Evolutionary conservation across 1,140 invertebrate species (phyloP).

Genomic region (Hetaerina americana): DNA sequence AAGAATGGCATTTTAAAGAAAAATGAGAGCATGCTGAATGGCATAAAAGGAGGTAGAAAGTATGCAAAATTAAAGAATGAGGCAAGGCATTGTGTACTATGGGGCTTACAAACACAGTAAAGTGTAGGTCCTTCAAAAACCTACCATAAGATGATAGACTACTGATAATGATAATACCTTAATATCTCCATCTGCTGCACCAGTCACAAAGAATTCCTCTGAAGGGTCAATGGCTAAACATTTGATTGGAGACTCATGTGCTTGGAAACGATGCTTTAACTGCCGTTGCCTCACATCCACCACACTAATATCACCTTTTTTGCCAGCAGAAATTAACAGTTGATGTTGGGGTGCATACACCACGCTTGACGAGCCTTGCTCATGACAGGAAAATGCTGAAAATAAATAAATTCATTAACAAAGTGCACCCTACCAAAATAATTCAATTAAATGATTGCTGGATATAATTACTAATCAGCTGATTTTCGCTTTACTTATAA

Average conservation of each 20-base stretch:
- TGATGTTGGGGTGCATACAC: constrained; percentile 88
- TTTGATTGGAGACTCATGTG: constrained; percentile 87
- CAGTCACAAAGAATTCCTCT: constrained; percentile 94
- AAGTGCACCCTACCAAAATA: background rate
- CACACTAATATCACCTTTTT: constrained; percentile 90
- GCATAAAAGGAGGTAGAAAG: background rate
- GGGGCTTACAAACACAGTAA: too few relatives aligned
- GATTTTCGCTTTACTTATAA: too few relatives aligned
- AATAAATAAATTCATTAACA: constrained; percentile 13
- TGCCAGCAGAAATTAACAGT: constrained; percentile 84
- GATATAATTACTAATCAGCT: too few relatives aligned
- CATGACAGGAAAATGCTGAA: constrained; percentile 81
- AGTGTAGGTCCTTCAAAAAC: too few relatives aligned
- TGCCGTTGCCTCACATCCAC: constrained; percentile 84
- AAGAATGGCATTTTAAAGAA: too few relatives aligned
- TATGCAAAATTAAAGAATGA: too few relatives aligned
- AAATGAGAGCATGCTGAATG: too few relatives aligned
- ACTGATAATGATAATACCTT: constrained; percentile 63
- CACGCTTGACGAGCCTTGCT: constrained; percentile 76
- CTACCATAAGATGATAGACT: too few relatives aligned
- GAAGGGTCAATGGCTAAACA: constrained; percentile 86
- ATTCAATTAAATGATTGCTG: constrained; percentile 1
- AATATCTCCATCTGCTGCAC: constrained; percentile 96
- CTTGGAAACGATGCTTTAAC: constrained; percentile 77
- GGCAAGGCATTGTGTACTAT: too few relatives aligned